Base-by-base conservation (phyloP, 1,140 invertebrate species). In the Phymorhynchus buccinoides region DNA sequence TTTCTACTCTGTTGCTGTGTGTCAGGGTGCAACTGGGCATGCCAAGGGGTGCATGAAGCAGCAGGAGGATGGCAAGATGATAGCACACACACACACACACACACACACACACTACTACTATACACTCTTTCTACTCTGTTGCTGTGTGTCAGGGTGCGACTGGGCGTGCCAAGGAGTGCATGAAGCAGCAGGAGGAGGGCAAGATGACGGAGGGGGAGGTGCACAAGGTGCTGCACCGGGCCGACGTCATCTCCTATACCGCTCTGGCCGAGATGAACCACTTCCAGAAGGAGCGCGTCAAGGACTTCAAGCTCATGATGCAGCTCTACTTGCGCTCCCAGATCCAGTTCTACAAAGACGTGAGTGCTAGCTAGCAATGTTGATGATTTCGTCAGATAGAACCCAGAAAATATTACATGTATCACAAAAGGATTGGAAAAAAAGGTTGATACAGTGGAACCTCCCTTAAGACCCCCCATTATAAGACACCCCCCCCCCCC, bases 241-340 rank as follows among this genome's bases (percentile, higher is more conserved):
- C 97, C 0, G 97, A 99, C 93, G 95, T 97, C 14, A 96, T 98
- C 89, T 97, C 97, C 0, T 98, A 98, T 91, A 96, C 97, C 1
- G 95, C 98, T 62, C 95, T 99, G 91, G 97, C 98, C 41, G 98
- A 99, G 94, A 96, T 99, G 85, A 96, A 96, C 88, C 97, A 99
- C 93, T 99, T 99, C 91, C 97, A 98, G 90, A 92, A 94, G 30
- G 97, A 98, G 91, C 95, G 97, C 87, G 96, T 97, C 39, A 94
- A 95, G n/a, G 97, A 99, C 93, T 95, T 98, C 87, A 97, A 96
- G 92, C 94, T 95, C 77, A 96, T 97, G 79, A 97, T 99, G 94
- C 96, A 96, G 91, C 95, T 95, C 84, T 99, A 97, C 92, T 94
- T 99, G 66, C 94, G 94, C 84, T 96, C 97, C 90, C 98, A 99